Conservation (phyloP, 2,797 vertebrate species). For the Leucoraja ocellata region DNA sequence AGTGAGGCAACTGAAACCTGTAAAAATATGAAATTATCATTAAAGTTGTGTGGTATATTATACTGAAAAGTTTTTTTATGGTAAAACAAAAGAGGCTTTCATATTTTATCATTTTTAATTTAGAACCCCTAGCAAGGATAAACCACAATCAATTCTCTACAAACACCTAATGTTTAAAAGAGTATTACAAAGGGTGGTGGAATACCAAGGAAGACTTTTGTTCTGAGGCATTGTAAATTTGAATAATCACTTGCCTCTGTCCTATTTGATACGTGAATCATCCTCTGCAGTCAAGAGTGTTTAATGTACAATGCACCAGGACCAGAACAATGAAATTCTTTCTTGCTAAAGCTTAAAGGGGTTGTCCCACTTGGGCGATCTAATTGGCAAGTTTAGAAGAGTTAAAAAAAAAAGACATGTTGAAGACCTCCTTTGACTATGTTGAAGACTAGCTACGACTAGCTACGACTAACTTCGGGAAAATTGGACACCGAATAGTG, state of each 20-base stretch:
- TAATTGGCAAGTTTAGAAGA: too few relatives aligned
- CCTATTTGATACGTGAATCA: neutral
- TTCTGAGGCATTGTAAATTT: neutral
- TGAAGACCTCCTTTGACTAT: too few relatives aligned
- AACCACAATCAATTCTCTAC: neutral
- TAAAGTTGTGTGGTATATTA: neutral
- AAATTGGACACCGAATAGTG: too few relatives aligned
- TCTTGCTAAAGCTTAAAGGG: too few relatives aligned
- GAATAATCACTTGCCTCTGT: neutral
- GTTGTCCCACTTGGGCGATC: too few relatives aligned
- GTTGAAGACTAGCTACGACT: too few relatives aligned
- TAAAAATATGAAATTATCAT: constrained; percentile 1
- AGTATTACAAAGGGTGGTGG: neutral
- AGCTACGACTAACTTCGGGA: too few relatives aligned
- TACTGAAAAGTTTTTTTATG: neutral
- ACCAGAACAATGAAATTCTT: too few relatives aligned
- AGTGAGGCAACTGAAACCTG: neutral
- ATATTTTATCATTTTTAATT: neutral
- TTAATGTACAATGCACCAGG: too few relatives aligned
- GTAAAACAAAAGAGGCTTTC: neutral
- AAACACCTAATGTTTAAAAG: neutral
- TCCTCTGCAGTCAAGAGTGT: neutral
- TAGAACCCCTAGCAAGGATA: neutral
- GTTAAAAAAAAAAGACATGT: too few relatives aligned
- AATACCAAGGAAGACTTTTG: neutral